Conservation (phyloP, 2,113 vertebrate species). For the Varanus salvator region DNA sequence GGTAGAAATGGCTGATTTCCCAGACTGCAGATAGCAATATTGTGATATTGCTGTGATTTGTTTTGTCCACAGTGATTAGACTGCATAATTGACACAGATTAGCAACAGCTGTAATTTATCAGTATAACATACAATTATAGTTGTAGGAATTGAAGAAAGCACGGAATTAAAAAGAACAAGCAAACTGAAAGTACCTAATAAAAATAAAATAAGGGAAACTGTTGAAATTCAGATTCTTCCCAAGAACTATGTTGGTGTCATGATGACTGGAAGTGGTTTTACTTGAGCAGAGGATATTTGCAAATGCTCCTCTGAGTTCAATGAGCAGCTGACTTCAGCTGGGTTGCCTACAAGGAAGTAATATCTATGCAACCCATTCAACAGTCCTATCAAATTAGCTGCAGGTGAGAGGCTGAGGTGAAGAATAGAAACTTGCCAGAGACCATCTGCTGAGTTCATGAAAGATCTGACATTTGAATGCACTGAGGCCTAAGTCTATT, state of each 20-base stretch:
- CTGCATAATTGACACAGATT: slow-evolving; percentile 22
- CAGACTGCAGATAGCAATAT: slow-evolving; percentile 34
- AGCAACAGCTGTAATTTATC: slow-evolving; percentile 34
- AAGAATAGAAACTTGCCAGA: neutral
- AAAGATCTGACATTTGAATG: neutral
- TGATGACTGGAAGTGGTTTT: slow-evolving; percentile 26
- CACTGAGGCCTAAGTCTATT: no score
- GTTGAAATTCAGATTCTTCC: slow-evolving; percentile 51
- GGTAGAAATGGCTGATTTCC: slow-evolving; percentile 53
- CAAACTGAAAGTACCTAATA: neutral
- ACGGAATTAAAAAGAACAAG: slow-evolving; percentile 4
- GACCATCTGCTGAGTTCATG: neutral
- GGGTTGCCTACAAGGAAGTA: neutral
- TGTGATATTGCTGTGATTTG: slow-evolving; percentile 40
- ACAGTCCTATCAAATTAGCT: neutral
- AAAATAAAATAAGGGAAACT: slow-evolving; percentile 33
- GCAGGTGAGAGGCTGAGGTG: neutral
- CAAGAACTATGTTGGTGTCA: slow-evolving; percentile 52
- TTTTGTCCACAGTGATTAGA: slow-evolving; percentile 47
- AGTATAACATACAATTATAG: slow-evolving; percentile 54
- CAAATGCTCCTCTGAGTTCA: slow-evolving; percentile 27
- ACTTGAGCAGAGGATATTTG: slow-evolving; percentile 17
- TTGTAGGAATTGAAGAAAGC: slow-evolving; percentile 37
- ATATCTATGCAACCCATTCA: neutral
- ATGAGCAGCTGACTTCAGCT: neutral